Conservation (phyloP, 2,113 vertebrate species). For the Tetraodon nigroviridis region DNA sequence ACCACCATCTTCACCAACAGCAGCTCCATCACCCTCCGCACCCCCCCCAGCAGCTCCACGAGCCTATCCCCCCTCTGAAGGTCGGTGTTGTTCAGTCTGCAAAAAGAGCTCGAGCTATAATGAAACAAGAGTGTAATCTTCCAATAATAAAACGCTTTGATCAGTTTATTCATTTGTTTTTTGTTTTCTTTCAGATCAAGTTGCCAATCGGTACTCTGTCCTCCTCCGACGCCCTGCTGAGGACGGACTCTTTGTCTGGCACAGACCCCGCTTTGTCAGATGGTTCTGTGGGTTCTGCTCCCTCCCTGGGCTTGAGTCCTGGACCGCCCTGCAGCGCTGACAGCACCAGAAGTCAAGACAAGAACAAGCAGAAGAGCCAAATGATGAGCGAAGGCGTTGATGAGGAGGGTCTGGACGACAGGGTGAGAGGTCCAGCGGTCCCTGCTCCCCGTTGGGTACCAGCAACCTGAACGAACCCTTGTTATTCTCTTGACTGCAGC, state of each 20-base stretch:
- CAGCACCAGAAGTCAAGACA: slow-evolving; percentile 80
- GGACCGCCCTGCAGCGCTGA: slow-evolving; percentile 76
- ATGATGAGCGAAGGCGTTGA: slow-evolving; percentile 72
- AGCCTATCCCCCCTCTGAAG: slow-evolving; percentile 78
- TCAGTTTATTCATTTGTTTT: neutral
- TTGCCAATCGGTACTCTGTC: slow-evolving; percentile 72
- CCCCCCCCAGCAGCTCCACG: slow-evolving; percentile 64
- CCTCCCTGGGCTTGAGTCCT: slow-evolving; percentile 76
- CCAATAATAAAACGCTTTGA: neutral
- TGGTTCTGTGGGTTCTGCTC: slow-evolving; percentile 74
- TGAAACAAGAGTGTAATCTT: neutral
- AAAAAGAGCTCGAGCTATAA: too few relatives aligned
- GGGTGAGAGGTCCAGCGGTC: slow-evolving; percentile 42
- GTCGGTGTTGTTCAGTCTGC: slow-evolving; percentile 43
- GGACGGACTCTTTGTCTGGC: slow-evolving; percentile 76
- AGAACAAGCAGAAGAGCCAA: slow-evolving; percentile 83
- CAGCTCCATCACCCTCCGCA: slow-evolving; percentile 63
- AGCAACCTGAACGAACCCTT: neutral
- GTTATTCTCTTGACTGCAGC: neutral
- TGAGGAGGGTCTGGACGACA: slow-evolving; percentile 59
- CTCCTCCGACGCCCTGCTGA: slow-evolving; percentile 72
- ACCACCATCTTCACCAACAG: slow-evolving; percentile 70
- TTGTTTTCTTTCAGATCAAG: slow-evolving; percentile 65
- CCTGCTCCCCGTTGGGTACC: neutral
- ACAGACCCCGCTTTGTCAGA: slow-evolving; percentile 78